These are phyloP conservation scores for Todiramphus chloris DNA, from an alignment of 2,113 vertebrate genomes.

Conservation along the genomic window DNA sequence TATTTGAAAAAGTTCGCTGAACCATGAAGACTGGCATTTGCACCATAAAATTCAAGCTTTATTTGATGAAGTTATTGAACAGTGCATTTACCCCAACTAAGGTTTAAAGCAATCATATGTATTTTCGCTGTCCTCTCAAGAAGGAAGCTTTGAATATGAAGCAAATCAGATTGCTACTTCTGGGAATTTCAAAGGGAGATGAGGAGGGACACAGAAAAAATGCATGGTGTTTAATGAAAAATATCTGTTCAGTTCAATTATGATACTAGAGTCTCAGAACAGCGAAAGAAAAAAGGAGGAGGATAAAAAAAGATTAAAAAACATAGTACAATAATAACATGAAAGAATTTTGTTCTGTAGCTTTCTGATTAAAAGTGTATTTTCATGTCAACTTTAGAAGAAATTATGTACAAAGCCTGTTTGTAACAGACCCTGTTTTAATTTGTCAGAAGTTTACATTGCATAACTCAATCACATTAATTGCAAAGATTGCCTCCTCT, in stretches of 20 bases:
- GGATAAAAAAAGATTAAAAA: constrained; percentile 27
- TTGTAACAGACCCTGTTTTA: constrained; percentile 29
- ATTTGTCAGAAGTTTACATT: constrained; percentile 47
- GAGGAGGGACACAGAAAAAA: constrained; percentile 26
- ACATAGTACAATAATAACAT: constrained; percentile 47
- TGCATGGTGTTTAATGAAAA: constrained; percentile 64
- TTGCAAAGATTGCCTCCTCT: constrained; percentile 19
- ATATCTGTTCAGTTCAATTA: constrained; percentile 52
- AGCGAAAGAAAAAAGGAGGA: not conserved
- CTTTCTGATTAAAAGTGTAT: constrained; percentile 70
- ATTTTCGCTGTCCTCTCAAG: constrained; percentile 47
- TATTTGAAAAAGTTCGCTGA: constrained; percentile 71
- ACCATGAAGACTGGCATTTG: constrained; percentile 73
- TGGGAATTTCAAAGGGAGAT: constrained; percentile 47
- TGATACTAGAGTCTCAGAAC: constrained; percentile 8
- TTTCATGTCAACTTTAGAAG: constrained; percentile 49
- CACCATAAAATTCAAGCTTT: constrained; percentile 67
- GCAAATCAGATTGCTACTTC: constrained; percentile 52
- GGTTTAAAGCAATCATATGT: constrained; percentile 53
- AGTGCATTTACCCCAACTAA: constrained; percentile 59
- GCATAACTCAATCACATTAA: constrained; percentile 21
- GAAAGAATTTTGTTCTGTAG: constrained; percentile 66
- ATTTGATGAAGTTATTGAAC: constrained; percentile 77
- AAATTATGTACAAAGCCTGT: constrained; percentile 54
- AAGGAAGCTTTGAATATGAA: constrained; percentile 39